These are phyloP conservation scores for Deilephila elpenor DNA, from an alignment of 2,888 invertebrate species.

Conservation along the genomic window DNA sequence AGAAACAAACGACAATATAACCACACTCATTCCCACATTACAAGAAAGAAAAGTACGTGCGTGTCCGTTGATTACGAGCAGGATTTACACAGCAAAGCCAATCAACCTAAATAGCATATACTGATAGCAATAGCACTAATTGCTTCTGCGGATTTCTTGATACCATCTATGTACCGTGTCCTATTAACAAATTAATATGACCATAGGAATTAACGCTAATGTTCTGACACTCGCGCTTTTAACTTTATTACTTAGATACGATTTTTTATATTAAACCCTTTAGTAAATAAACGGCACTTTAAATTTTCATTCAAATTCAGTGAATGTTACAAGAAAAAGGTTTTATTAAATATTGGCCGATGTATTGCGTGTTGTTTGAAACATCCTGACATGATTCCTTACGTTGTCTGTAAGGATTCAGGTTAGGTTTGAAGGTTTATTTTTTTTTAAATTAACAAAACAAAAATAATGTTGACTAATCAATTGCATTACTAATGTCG, in stretches of 20 bases:
- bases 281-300: too few relatives aligned
- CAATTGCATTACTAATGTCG: too few relatives aligned
- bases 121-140: conserved; percentile 41
- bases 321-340: too few relatives aligned
- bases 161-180: conserved; percentile 36
- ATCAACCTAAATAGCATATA: conserved; percentile 45
- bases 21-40: conserved; percentile 9
- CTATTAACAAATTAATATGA: conserved; percentile 21
- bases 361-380: too few relatives aligned
- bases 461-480: too few relatives aligned
- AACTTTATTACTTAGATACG: neutral
- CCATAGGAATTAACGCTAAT: neutral
- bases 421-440: too few relatives aligned
- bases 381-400: too few relatives aligned
- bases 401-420: too few relatives aligned
- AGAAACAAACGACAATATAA: conserved; percentile 21
- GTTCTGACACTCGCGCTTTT: neutral
- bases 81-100: conserved; percentile 39
- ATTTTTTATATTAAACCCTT: too few relatives aligned
- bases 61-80: conserved; percentile 4
- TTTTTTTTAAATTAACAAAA: too few relatives aligned
- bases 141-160: conserved; percentile 43
- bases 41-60: neutral
- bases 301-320: too few relatives aligned
- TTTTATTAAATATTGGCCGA: too few relatives aligned